Conservation (phyloP, 2,888 invertebrate genomes). For the Eupithecia inturbata region DNA sequence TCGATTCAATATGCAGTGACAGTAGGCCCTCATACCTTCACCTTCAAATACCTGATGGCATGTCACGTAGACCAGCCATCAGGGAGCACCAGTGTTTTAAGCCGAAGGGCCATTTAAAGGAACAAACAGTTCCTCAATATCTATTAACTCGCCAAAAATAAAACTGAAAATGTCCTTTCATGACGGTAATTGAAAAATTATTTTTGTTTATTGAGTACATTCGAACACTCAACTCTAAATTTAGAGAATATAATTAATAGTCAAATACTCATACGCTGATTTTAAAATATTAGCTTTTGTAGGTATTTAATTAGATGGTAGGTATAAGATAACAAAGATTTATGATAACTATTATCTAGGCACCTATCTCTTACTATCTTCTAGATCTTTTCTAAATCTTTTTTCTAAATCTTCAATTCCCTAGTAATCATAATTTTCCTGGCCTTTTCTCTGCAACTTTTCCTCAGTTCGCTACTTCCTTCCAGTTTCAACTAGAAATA, state of each 20-base stretch:
- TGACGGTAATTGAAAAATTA: neutral
- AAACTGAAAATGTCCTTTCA: neutral
- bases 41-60: neutral
- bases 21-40: constrained; percentile 1
- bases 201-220: neutral
- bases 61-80: neutral
- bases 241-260: no score
- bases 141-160: no score
- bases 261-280: no score
- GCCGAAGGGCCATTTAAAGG: neutral
- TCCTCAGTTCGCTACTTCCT: neutral
- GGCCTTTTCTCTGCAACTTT: neutral
- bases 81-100: neutral
- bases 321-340: no score
- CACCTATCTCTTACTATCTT: no score
- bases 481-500: neutral
- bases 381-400: no score
- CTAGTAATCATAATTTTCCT: neutral
- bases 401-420: no score
- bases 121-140: neutral
- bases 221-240: no score
- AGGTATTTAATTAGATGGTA: no score
- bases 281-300: no score
- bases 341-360: no score
- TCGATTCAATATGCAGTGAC: neutral